Evolutionary conservation across 2,113 vertebrate genomes (phyloP).

Genomic region (Spea multiplicata): DNA sequence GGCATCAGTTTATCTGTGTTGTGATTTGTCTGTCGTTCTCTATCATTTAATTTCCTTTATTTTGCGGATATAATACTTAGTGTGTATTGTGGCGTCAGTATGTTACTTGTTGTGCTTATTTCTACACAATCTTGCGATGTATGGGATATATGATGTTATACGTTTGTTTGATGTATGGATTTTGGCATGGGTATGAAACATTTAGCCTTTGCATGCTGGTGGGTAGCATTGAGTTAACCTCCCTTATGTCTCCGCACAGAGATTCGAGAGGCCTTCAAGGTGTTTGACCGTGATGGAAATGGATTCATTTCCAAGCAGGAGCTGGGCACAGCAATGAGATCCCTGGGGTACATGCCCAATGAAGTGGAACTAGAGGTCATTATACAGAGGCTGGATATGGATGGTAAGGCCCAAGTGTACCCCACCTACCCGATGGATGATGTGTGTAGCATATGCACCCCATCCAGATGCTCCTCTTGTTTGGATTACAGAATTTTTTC

Average conservation of each 20-base stretch:
- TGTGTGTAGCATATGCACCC: neutral
- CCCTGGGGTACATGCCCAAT: slow-evolving; percentile 94
- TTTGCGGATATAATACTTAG: too few species aligned
- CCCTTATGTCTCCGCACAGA: slow-evolving; percentile 62
- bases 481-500: too few species aligned
- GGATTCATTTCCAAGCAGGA: slow-evolving; percentile 98
- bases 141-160: too few species aligned
- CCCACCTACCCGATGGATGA: neutral
- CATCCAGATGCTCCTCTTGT: neutral
- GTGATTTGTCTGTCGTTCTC: too few species aligned
- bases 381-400: slow-evolving; percentile 94
- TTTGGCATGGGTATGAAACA: neutral
- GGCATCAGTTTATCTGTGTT: too few species aligned
- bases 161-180: neutral
- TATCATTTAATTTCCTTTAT: too few species aligned
- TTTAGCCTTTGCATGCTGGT: neutral
- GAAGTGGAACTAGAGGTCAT: slow-evolving; percentile 94
- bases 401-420: slow-evolving; percentile 70
- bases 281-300: slow-evolving; percentile 90
- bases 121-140: too few species aligned
- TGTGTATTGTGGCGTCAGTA: too few species aligned
- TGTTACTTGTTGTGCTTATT: too few species aligned
- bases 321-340: slow-evolving; percentile 92
- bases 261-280: slow-evolving; percentile 92
- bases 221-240: neutral